Base-by-base conservation (phyloP, 53 echinoderm and acorn worm genomes). In the Stichopus horrens region DNA sequence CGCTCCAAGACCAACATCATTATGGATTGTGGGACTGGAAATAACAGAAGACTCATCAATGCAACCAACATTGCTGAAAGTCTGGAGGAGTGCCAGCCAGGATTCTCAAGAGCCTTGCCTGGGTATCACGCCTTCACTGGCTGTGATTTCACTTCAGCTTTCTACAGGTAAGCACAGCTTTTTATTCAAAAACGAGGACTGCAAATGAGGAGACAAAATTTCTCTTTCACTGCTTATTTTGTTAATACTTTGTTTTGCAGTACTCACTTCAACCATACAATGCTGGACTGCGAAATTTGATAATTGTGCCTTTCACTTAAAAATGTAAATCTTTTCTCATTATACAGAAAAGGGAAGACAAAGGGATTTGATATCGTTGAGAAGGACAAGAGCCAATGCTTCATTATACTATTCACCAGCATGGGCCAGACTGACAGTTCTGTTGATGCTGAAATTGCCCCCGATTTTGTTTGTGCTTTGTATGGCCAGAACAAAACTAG, bases 61-160 rank as follows among this genome's bases (percentile, higher is more conserved):
- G 79, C 91, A 0, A 76, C 93, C 58, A 93, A 75, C 52, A 93
- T 93, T 77, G 54, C 76, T 11, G 71, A 78, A 18, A 76, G 53
- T 4, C 53, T 93, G 6, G 93, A 93, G 13, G 55, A 91, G 7
- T 8, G 65, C 7, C 52, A 53, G 57, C 65, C 76, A 11, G 93
- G 91, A 68, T 91, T 93, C 58, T 9, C 91, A 21, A n/a, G 53
- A 63, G 91, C 93, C 86, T 52, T 93, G 16, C 89, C 88, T 20
- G 93, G 81, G 37, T 90, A 76, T 79, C 90, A 93, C 52, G 93
- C 93, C 56, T 93, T 93, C 74, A 91, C 93, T 81, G 93, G 93
- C 23, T 93, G 86, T 63, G 93, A 93, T 37, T 93, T 93, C 51
- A 93, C 86, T 6, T 86, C 93, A 68, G 93, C 91, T 23, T 93